Evolutionary conservation across 1,140 invertebrate species (phyloP).

Genomic region (Argopecten irradians): DNA sequence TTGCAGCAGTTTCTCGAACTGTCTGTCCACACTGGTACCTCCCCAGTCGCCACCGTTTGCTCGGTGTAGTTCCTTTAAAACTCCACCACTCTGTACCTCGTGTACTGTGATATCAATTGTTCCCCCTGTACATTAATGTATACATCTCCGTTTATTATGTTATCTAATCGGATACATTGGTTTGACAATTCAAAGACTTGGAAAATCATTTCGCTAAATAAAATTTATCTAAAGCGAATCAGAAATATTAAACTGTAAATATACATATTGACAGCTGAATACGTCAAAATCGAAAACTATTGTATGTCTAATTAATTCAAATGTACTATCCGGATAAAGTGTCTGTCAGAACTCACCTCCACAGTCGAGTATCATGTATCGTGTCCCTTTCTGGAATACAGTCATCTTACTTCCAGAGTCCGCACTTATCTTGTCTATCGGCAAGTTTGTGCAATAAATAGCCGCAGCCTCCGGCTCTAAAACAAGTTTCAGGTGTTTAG

Average conservation of each 20-base stretch:
- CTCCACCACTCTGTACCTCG: conserved; percentile 27
- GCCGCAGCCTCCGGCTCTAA: conserved; percentile 40
- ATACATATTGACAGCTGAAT: too few relatives aligned
- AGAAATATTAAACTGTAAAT: too few relatives aligned
- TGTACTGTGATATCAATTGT: conserved; percentile 49
- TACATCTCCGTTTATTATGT: too few relatives aligned
- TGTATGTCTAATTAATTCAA: too few relatives aligned
- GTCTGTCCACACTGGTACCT: conserved; percentile 44
- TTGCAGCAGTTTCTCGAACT: conserved; percentile 25
- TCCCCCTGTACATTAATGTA: conserved; percentile 49
- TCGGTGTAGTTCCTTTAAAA: conserved; percentile 41
- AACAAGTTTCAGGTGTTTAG: conserved; percentile 17
- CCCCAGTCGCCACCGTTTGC: conserved; percentile 50
- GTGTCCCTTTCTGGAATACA: conserved; percentile 22
- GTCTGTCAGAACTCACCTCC: conserved; percentile 24
- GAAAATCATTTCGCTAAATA: too few relatives aligned
- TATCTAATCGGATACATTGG: too few relatives aligned
- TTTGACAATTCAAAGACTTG: too few relatives aligned
- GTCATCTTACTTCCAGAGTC: not conserved
- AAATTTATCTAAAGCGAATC: too few relatives aligned
- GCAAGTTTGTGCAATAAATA: conserved; percentile 30
- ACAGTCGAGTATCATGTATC: conserved; percentile 38
- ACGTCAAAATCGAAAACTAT: too few relatives aligned
- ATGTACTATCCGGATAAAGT: too few relatives aligned
- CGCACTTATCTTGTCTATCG: conserved; percentile 8